Conservation (phyloP, 2,797 vertebrate species). For the Platalea minor region DNA sequence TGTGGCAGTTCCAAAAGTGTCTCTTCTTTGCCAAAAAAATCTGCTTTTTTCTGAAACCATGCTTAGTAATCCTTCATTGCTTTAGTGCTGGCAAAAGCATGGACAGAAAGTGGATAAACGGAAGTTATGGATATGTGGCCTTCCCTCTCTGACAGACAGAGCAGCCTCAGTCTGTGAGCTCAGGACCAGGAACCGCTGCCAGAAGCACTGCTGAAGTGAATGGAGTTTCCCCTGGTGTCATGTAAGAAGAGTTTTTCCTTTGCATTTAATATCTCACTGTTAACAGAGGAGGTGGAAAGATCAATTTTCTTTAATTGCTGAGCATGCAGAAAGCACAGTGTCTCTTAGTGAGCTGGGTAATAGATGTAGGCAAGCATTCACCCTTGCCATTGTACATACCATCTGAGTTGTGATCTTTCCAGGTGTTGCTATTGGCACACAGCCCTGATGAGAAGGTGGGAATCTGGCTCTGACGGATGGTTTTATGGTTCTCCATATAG, state of each 20-base stretch:
- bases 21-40: not conserved
- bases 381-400: not conserved
- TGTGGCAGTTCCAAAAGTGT: not conserved
- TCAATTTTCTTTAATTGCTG: not conserved
- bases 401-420: not conserved
- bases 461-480: not conserved
- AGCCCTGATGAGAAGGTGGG: not conserved
- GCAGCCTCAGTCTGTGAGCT: not conserved
- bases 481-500: not conserved
- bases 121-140: not conserved
- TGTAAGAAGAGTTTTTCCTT: not conserved
- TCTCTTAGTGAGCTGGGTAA: not conserved
- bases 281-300: not conserved
- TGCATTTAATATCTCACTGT: not conserved
- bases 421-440: not conserved
- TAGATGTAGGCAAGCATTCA: not conserved
- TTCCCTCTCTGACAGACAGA: not conserved
- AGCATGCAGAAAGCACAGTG: not conserved
- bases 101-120: not conserved
- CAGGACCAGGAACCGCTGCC: not conserved
- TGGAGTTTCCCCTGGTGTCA: fast-evolving
- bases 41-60: not conserved
- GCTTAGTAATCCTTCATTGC: not conserved
- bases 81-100: not conserved
- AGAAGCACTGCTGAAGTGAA: not conserved